Base-by-base conservation (phyloP, 2,113 vertebrate genomes). In the Xyrauchen texanus region DNA sequence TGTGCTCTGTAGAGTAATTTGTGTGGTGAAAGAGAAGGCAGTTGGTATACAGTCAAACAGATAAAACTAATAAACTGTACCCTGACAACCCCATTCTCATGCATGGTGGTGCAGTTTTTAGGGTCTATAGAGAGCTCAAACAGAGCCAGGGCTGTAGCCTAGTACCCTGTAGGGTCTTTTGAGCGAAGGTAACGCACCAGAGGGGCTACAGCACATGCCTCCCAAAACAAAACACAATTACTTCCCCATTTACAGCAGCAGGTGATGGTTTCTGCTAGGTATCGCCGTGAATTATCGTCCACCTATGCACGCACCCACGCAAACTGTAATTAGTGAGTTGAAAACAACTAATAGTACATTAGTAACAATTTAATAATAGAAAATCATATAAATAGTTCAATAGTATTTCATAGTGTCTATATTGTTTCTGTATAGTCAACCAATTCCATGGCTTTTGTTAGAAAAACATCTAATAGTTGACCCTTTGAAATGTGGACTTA, bases 41-140 rank as follows among this genome's bases (percentile, higher is more conserved):
- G 21, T 34, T 34, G 1, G 21, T 34, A 34, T 34, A 34, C 21
- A 34, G 21, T 1, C 21, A 34, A 34, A 34, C 21, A 34, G 21
- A 34, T 34, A 34, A 34, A 34, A 34, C 21, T 34, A 34, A 34
- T 34, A 34, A 1, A 8, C 10, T 82, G 87, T 87, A 99, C 97
- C 95, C 96, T 95, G 13, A 98, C 94, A 0, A 92, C 96, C 58
- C 93, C 92, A 0, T 90, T 94, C 83, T 94, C 89, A 5, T 97
- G 94, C 92, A 98, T 96, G 57, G 86, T 96, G 88, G 97, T 93
- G 81, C 95, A 96, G 86, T 98, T 99, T 76, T 92, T 88, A 0
- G 93, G 89, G 68, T 96, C 91, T 80, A 93, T 94, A 7, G 96
- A 99, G 71, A 99, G 94, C 0, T 98, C 93, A 83, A 94, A 95